These are phyloP conservation scores for Aspiorhynchus laticeps DNA, from an alignment of 2,113 vertebrate species.

Conservation along the genomic window DNA sequence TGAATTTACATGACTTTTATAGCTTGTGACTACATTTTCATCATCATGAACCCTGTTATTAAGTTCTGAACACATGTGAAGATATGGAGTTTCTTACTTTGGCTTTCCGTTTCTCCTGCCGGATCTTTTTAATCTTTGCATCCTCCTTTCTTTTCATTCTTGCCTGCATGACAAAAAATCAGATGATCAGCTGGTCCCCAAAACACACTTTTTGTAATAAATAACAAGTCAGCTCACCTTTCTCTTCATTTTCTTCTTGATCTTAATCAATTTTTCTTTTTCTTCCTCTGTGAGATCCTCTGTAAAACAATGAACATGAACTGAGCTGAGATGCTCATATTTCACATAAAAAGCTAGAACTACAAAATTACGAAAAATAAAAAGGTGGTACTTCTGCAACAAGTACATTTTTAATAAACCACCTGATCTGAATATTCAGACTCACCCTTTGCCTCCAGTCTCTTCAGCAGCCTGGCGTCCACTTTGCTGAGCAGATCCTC, in stretches of 20 bases:
- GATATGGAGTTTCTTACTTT: constrained; percentile 75
- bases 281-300: constrained; percentile 90
- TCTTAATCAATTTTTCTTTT: constrained; percentile 88
- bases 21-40: background rate
- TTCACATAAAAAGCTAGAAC: background rate
- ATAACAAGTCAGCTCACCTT: constrained; percentile 74
- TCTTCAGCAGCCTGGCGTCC: constrained; percentile 83
- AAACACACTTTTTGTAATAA: background rate
- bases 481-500: constrained; percentile 87
- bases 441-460: constrained; percentile 88
- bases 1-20: background rate
- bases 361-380: background rate
- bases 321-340: background rate
- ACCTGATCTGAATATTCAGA: background rate
- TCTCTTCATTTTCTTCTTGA: constrained; percentile 93
- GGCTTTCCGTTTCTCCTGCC: constrained; percentile 81
- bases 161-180: constrained; percentile 73
- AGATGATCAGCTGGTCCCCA: background rate
- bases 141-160: constrained; percentile 89
- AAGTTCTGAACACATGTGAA: background rate
- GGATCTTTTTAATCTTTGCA: constrained; percentile 80
- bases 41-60: background rate
- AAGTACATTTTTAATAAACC: background rate
- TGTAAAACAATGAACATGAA: constrained; percentile 52
- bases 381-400: background rate